phyloP scores from a whole-genome alignment of 2,113 vertebrate species.

The Tragelaphus scriptus region DNA sequence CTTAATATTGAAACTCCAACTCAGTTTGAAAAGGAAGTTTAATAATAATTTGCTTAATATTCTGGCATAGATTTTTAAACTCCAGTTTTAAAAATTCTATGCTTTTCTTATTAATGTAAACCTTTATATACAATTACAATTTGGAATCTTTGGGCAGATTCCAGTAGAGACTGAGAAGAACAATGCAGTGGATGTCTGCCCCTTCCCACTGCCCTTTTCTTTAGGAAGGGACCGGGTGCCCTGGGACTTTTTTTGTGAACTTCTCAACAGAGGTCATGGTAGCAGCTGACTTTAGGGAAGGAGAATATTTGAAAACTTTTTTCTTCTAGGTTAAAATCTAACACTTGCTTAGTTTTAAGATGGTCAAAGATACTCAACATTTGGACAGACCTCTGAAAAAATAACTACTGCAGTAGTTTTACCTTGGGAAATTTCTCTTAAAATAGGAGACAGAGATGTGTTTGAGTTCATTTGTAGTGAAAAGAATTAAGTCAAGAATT shows the following conservation, averaged over 20 bases:
- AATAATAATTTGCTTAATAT: constrained; percentile 26
- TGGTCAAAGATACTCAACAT: not conserved
- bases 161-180: not conserved
- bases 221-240: not conserved
- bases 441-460: not conserved
- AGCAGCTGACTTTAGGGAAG: not conserved
- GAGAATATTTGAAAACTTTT: not conserved
- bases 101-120: not conserved
- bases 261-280: constrained; percentile 7
- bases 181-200: not conserved
- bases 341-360: constrained; percentile 16
- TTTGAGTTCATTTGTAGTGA: not conserved
- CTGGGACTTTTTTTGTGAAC: not conserved
- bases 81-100: not conserved
- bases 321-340: constrained; percentile 24
- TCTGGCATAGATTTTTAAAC: constrained; percentile 24
- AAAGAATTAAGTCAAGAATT: constrained; percentile 5
- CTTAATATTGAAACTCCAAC: not conserved
- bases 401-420: not conserved
- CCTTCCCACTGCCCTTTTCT: not conserved
- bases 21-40: not conserved
- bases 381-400: not conserved
- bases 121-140: not conserved
- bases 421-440: not conserved
- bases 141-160: not conserved